These are phyloP conservation scores for Gracilinanus agilis DNA, from an alignment of 2,113 vertebrate species.

Conservation along the genomic window DNA sequence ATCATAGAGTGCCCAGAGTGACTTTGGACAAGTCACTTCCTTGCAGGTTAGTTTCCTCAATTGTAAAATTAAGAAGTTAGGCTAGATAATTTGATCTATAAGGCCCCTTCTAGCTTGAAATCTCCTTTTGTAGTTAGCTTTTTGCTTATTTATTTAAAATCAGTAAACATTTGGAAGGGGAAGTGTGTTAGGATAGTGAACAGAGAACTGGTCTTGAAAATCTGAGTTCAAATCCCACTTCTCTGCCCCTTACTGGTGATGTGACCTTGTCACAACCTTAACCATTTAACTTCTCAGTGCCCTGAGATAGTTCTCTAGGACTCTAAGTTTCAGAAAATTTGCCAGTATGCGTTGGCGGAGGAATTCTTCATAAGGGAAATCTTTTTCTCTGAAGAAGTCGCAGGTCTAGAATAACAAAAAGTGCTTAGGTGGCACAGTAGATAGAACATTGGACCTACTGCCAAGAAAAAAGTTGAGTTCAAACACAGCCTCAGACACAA, in stretches of 20 bases:
- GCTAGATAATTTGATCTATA: neutral
- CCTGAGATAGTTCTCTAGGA: neutral
- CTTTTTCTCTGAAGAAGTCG: neutral
- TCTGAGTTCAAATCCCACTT: neutral
- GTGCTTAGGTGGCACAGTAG: neutral
- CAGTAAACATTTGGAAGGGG: neutral
- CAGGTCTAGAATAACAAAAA: neutral
- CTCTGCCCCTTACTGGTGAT: neutral
- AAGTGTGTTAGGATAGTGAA: neutral
- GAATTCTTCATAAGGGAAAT: neutral
- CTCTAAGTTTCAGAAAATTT: neutral
- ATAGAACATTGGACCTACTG: neutral
- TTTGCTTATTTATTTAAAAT: neutral
- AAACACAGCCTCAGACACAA: neutral
- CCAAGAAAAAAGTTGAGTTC: neutral
- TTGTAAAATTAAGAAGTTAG: neutral
- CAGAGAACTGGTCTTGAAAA: neutral
- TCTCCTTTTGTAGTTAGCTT: neutral
- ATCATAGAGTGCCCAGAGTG: neutral
- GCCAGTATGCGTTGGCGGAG: neutral
- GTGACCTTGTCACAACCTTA: neutral
- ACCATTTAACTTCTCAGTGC: neutral
- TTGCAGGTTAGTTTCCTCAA: neutral
- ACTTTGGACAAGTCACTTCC: neutral
- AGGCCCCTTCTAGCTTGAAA: neutral